Percentiles rank a stretch among this genome's conserved stretches.
Conservation (phyloP, 1,140 invertebrate genomes). For the Lucilia cuprina region DNA sequence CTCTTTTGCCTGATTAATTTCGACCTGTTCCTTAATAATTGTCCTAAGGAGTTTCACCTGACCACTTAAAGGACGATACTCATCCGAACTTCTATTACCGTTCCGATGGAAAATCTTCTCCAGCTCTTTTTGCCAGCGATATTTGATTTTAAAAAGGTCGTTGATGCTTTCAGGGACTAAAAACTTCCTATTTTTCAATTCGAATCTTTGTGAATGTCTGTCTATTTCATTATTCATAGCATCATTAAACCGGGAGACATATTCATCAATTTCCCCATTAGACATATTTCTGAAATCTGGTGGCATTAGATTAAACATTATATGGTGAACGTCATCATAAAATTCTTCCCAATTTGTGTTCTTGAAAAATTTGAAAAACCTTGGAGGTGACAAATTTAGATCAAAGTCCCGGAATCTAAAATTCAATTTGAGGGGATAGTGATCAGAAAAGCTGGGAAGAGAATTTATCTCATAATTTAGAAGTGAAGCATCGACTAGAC, state of each 20-base stretch:
- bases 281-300: neutral
- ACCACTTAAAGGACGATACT: neutral
- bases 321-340: neutral
- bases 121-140: neutral
- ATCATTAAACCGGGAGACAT: neutral
- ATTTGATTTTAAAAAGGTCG: conserved; percentile 1
- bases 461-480: no score
- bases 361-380: neutral
- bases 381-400: no score
- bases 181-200: neutral
- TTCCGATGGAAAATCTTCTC: neutral
- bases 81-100: neutral
- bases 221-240: neutral
- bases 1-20: neutral
- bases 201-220: neutral
- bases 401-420: no score
- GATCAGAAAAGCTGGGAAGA: no score
- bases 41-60: neutral
- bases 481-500: no score
- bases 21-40: conserved; percentile 1
- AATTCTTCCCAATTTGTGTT: neutral
- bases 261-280: neutral
- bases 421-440: no score
- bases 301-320: neutral
- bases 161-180: neutral